phyloP scores from a whole-genome alignment of 2,113 vertebrate genomes.

The Eudyptes chrysolophus region DNA sequence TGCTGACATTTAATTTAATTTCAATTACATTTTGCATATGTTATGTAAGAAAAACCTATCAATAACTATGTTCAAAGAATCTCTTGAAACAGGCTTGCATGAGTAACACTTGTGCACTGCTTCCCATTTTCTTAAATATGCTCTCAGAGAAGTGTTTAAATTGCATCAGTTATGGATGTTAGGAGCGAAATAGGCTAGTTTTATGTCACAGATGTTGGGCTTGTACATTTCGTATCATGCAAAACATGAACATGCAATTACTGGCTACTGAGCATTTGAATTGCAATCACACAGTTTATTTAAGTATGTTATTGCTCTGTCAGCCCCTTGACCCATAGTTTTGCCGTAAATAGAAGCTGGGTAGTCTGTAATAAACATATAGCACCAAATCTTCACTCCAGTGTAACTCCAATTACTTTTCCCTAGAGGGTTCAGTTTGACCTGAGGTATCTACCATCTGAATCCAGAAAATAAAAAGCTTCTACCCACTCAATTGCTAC shows the following conservation, averaged over 20 bases:
- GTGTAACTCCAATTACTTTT: neutral
- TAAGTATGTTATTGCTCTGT: conserved; percentile 28
- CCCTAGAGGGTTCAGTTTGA: neutral
- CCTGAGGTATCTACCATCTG: neutral
- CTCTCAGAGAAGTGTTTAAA: conserved; percentile 54
- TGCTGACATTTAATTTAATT: conserved; percentile 69
- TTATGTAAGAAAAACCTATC: conserved; percentile 63
- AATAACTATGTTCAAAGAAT: conserved; percentile 62
- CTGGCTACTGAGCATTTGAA: conserved; percentile 40
- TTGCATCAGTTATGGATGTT: conserved; percentile 52
- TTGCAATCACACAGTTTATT: conserved; percentile 22
- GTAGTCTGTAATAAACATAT: neutral
- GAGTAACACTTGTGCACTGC: conserved; percentile 40
- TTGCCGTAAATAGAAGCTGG: conserved; percentile 3
- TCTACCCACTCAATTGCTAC: neutral
- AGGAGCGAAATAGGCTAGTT: conserved; percentile 19
- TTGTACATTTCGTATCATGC: neutral
- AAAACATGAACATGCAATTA: conserved; percentile 6
- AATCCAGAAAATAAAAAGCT: neutral
- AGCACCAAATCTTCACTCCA: neutral
- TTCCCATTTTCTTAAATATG: conserved; percentile 56
- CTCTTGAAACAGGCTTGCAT: conserved; percentile 37
- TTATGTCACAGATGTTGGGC: conserved; percentile 12
- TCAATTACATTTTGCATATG: conserved; percentile 66
- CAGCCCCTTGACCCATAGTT: conserved; percentile 14